A percentile compares a stretch with the other conserved stretches of the same genome.
phyloP scores from a whole-genome alignment of 2,888 invertebrate species.

The Lasiommata megera region DNA sequence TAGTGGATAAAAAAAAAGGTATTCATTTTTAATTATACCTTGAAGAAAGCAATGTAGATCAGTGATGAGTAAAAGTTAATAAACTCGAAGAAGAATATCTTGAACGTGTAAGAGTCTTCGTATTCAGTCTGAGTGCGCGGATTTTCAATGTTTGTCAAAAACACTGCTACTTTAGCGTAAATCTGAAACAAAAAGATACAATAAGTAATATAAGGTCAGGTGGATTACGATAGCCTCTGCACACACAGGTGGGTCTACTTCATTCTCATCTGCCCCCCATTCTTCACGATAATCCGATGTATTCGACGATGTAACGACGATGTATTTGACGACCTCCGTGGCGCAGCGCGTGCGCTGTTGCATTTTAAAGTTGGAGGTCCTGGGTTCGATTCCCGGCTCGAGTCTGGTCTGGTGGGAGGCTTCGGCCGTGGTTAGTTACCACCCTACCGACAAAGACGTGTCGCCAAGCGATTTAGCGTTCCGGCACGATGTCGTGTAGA shows the following conservation, averaged over 20 bases:
- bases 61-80: conserved; percentile 99
- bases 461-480: too few relatives aligned
- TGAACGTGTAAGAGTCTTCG: conserved; percentile 98
- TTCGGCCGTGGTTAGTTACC: too few relatives aligned
- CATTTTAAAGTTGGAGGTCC: too few relatives aligned
- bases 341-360: too few relatives aligned
- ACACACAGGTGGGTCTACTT: conserved; percentile 85
- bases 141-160: conserved; percentile 93
- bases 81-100: conserved; percentile 98
- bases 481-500: too few relatives aligned
- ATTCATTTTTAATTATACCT: too few relatives aligned
- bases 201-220: conserved; percentile 69
- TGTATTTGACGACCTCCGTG: too few relatives aligned
- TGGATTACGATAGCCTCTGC: conserved; percentile 90
- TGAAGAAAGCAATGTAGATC: conserved; percentile 99
- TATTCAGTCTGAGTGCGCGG: conserved; percentile 98
- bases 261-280: conserved; percentile 86
- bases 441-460: too few relatives aligned
- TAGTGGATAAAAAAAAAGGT: too few relatives aligned
- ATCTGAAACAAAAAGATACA: conserved; percentile 83
- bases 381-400: too few relatives aligned
- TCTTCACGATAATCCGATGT: conserved; percentile 89
- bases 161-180: conserved; percentile 92
- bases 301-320: conserved; percentile 85
- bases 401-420: too few relatives aligned